Evolutionary conservation across 2,888 invertebrate genomes (phyloP), one percentile per base, ranked within the genome.

Genomic region (Phymatocera aterrima): DNA sequence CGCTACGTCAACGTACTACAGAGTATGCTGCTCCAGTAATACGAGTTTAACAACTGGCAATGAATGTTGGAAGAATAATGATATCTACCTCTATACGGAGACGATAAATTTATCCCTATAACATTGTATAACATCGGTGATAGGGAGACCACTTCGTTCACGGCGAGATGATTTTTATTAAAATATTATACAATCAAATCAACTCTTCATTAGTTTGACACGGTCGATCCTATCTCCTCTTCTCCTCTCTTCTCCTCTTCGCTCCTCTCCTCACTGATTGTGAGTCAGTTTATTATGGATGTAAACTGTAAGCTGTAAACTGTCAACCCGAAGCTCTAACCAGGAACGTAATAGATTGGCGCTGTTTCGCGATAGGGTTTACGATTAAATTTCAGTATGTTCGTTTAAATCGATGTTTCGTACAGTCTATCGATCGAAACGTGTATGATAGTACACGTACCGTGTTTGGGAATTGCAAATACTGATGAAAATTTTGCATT

Each of bases 301-400:
- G 24, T 72, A 72, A 72, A 37, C 72, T 72, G 34, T 51, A 12
- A 72, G 51, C 51, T 34, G 48, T 72, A 51, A 51, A 72, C 31
- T 72, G 48, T 72, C 51, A 72, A 72, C 72, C 51, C 72, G 48
- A 72, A 72, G 28, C 72, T 51, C 31, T 34, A 34, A 37, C 61
- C 31, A 37, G 61, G 34, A n/a, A n/a, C 4, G 51, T 72, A 72
- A 72, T 72, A 51, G 51, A 72, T n/a, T n/a, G n/a, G n/a, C n/a
- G n/a, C 43, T 28, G 48, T 72, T 72, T 51, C 72, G 12, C 28
- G 34, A 10, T 12, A 10, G 51, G 51, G 37, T 0, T 72, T 31
- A 48, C 70, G 18, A 43, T 31, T 51, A 48, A 24, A 43, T 43
- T 72, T 72, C 15, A 18, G 34, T 34, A 64, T 21, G 37, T 34